Evolutionary conservation across 1,140 invertebrate species (phyloP).

Genomic region (Cherax destructor): DNA sequence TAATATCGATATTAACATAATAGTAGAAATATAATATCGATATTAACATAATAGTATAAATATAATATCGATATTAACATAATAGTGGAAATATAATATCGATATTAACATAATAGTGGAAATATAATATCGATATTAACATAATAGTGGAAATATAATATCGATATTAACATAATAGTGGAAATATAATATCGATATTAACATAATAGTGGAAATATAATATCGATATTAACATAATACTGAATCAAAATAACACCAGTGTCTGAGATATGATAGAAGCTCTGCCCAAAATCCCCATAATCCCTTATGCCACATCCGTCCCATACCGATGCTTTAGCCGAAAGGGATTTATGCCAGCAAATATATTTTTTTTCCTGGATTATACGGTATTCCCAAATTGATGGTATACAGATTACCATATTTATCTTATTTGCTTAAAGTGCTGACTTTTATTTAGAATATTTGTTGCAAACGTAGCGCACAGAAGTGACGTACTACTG

Average conservation of each 20-base stretch:
- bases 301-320: not conserved
- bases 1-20: no score
- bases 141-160: no score
- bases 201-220: no score
- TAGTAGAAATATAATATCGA: no score
- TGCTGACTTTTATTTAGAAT: not conserved
- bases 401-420: not conserved
- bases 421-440: conserved; percentile 8
- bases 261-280: not conserved
- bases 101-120: no score
- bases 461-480: not conserved
- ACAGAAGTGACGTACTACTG: not conserved
- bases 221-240: no score
- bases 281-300: not conserved
- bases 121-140: no score
- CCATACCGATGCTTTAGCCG: not conserved
- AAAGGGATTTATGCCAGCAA: not conserved
- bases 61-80: no score
- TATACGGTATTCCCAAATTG: not conserved
- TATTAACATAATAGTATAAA: no score
- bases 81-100: no score
- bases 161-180: no score
- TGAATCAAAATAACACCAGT: not conserved
- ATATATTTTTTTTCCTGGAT: not conserved
- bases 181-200: no score